A percentile compares a stretch with the other conserved stretches of the same genome.
phyloP scores from a whole-genome alignment of 2,113 vertebrate genomes.

The Trinectes maculatus region DNA sequence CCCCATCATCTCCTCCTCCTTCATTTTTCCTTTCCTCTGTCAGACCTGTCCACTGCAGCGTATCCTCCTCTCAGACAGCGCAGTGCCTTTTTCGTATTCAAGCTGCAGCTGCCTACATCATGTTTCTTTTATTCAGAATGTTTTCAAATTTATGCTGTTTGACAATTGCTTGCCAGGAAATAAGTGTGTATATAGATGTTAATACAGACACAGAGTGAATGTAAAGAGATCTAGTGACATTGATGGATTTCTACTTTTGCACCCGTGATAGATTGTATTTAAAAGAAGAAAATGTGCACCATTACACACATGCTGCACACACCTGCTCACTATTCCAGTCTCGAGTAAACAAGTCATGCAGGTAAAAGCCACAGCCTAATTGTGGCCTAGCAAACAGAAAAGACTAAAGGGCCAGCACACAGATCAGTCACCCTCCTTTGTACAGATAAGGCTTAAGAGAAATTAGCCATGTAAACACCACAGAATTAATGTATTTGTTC shows the following conservation, averaged over 20 bases:
- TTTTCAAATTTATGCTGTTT: slow-evolving; percentile 48
- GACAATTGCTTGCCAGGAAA: slow-evolving; percentile 27
- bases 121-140: slow-evolving; percentile 50
- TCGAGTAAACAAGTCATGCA: no score
- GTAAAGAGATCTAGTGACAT: slow-evolving; percentile 10
- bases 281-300: slow-evolving; percentile 6
- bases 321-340: no score
- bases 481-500: no score
- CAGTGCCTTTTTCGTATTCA: slow-evolving; percentile 59
- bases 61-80: slow-evolving; percentile 28
- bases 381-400: no score
- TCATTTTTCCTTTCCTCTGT: slow-evolving; percentile 40
- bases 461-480: no score
- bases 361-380: no score
- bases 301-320: not conserved
- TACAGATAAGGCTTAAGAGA: no score
- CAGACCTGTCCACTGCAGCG: slow-evolving; percentile 62
- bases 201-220: slow-evolving; percentile 41
- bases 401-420: no score
- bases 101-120: slow-evolving; percentile 37
- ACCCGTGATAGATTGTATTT: slow-evolving; percentile 26
- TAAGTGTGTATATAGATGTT: slow-evolving; percentile 40
- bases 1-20: slow-evolving; percentile 33
- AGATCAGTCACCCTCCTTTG: no score
- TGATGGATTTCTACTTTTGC: slow-evolving; percentile 57